phyloP scores from a whole-genome alignment of 2,888 invertebrate genomes.

The Geotrupes spiniger region DNA sequence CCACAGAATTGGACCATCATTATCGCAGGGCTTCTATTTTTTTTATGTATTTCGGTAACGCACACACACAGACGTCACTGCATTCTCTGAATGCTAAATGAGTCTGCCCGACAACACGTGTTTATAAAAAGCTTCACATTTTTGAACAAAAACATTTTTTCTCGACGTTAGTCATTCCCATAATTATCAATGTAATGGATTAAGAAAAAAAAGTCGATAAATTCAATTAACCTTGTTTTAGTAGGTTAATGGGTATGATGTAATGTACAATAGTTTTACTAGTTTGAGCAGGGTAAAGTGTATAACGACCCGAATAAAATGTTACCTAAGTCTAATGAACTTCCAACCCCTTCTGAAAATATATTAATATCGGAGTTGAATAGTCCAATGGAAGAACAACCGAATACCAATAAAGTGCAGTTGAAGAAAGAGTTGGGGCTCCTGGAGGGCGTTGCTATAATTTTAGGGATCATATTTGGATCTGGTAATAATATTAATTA shows the following conservation, averaged over 20 bases:
- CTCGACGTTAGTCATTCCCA: too few relatives aligned
- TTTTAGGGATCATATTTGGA: conserved; percentile 91
- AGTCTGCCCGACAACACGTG: conserved; percentile 1
- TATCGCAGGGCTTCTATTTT: too few relatives aligned
- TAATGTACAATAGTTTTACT: conserved; percentile 10
- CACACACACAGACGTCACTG: too few relatives aligned
- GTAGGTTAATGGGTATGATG: conserved; percentile 17
- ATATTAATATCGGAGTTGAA: conserved; percentile 12
- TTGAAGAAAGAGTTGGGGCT: conserved; percentile 89
- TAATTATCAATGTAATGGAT: neutral
- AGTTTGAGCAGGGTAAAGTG: neutral
- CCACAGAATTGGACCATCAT: too few relatives aligned
- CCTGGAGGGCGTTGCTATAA: conserved; percentile 89
- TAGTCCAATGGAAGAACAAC: conserved; percentile 6
- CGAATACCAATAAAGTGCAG: conserved; percentile 52
- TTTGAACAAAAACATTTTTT: too few relatives aligned
- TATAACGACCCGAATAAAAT: too few relatives aligned
- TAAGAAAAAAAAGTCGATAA: conserved; percentile 2
- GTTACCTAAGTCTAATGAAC: neutral
- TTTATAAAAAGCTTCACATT: neutral
- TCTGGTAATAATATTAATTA: conserved; percentile 58
- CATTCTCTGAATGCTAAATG: too few relatives aligned
- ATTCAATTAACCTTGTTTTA: conserved; percentile 14
- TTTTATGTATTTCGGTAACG: too few relatives aligned
- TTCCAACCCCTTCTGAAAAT: conserved; percentile 8